Evolutionary conservation across 2,113 vertebrate species (phyloP).

Genomic region (Zosterops japonicus): DNA sequence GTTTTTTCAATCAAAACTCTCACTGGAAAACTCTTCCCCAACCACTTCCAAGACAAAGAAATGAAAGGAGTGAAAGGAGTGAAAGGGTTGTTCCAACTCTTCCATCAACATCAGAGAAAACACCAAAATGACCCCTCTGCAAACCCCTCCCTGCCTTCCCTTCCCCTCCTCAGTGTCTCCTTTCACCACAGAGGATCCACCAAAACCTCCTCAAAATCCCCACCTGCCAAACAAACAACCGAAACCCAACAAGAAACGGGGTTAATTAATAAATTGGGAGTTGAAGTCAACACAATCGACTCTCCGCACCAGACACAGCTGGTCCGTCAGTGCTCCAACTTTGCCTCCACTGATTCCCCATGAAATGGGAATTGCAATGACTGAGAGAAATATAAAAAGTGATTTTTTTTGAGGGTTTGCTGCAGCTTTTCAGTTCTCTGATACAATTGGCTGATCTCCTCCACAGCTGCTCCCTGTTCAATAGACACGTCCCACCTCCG

Average conservation of each 20-base stretch:
- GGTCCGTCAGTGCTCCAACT: fast-evolving
- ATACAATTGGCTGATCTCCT: not conserved
- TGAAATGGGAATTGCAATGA: not conserved
- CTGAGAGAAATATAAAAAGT: not conserved
- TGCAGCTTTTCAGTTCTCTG: not conserved
- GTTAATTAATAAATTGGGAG: not conserved
- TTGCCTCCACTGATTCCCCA: not conserved
- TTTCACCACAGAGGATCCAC: not conserved
- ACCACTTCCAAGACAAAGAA: fast-evolving
- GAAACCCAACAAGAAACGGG: fast-evolving
- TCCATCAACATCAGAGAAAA: not conserved
- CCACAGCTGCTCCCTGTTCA: not conserved
- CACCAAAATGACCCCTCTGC: fast-evolving
- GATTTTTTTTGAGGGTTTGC: not conserved
- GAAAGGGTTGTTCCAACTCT: not conserved
- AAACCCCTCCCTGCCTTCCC: not conserved
- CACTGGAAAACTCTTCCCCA: not conserved
- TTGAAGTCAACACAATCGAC: not conserved
- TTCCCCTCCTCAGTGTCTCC: fast-evolving
- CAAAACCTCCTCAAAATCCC: not conserved
- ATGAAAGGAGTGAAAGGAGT: not conserved
- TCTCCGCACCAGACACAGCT: fast-evolving
- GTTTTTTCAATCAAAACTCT: not conserved
- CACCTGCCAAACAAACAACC: not conserved
- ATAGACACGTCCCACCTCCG: not conserved